phyloP scores from a whole-genome alignment of 1,140 invertebrate species.

The Aleiodes sp. region DNA sequence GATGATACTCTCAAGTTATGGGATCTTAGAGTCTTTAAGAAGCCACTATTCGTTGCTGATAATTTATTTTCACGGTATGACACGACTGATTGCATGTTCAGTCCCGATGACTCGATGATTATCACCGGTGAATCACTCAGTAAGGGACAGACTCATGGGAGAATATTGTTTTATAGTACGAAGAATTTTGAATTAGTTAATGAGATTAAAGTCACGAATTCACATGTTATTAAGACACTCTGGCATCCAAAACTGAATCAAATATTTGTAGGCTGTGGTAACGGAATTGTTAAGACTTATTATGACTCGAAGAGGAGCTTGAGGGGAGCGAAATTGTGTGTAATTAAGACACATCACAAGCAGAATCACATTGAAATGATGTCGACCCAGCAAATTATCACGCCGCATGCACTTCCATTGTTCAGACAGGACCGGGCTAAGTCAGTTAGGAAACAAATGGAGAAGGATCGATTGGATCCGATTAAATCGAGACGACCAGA shows the following conservation, averaged over 20 bases:
- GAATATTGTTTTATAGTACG: conserved; percentile 84
- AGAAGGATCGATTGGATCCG: conserved; percentile 91
- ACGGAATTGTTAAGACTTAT: conserved; percentile 89
- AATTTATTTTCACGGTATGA: conserved; percentile 87
- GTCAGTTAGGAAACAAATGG: conserved; percentile 89
- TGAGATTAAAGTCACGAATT: conserved; percentile 79
- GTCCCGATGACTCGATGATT: conserved; percentile 90
- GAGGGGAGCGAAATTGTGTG: conserved; percentile 91
- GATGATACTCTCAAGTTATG: conserved; percentile 97
- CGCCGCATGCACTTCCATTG: conserved; percentile 94
- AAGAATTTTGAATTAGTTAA: conserved; percentile 81
- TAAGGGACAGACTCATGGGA: conserved; percentile 76
- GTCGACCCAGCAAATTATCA: conserved; percentile 93
- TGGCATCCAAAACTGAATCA: conserved; percentile 99
- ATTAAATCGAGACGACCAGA: conserved; percentile 94
- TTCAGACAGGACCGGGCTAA: conserved; percentile 93
- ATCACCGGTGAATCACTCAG: conserved; percentile 88
- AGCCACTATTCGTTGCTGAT: conserved; percentile 74
- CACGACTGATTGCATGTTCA: conserved; percentile 93
- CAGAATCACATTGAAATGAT: conserved; percentile 86
- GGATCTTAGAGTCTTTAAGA: conserved; percentile 88
- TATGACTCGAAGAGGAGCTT: conserved; percentile 89
- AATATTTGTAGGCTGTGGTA: conserved; percentile 91
- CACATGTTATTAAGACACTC: conserved; percentile 86
- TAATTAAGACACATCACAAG: conserved; percentile 82